phyloP scores from a whole-genome alignment of 2,113 vertebrate species.

The Cephalopterus ornatus region DNA sequence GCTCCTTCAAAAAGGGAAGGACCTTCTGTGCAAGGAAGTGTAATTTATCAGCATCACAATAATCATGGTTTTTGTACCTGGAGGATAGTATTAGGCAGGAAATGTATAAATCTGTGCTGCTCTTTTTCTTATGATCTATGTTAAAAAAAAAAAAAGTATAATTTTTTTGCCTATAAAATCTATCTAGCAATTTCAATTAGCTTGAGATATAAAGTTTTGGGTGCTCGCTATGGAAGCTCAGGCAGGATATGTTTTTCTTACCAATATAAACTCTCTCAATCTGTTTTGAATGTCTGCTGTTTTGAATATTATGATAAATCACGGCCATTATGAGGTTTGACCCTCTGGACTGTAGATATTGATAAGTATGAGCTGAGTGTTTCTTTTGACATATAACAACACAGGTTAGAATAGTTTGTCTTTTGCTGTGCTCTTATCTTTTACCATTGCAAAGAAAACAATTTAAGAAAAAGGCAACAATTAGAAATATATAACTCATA shows the following conservation, averaged over 20 bases:
- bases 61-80: background rate
- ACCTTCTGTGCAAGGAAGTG: background rate
- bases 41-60: background rate
- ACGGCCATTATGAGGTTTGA: background rate
- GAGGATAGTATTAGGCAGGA: background rate
- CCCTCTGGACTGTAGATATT: background rate
- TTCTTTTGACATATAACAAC: background rate
- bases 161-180: background rate
- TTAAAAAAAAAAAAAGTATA: fast-evolving
- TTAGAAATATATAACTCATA: background rate
- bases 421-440: background rate
- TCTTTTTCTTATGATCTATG: background rate
- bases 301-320: background rate
- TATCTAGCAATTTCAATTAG: background rate
- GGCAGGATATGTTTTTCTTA: background rate
- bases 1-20: background rate
- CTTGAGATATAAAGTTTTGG: background rate
- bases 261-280: background rate
- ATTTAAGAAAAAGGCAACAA: background rate
- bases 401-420: background rate
- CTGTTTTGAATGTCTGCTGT: background rate
- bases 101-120: background rate
- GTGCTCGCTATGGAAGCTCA: background rate
- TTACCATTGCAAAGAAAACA: background rate
- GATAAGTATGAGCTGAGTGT: background rate